phyloP scores from a whole-genome alignment of 2,797 vertebrate species.

The Spizella passerina region DNA sequence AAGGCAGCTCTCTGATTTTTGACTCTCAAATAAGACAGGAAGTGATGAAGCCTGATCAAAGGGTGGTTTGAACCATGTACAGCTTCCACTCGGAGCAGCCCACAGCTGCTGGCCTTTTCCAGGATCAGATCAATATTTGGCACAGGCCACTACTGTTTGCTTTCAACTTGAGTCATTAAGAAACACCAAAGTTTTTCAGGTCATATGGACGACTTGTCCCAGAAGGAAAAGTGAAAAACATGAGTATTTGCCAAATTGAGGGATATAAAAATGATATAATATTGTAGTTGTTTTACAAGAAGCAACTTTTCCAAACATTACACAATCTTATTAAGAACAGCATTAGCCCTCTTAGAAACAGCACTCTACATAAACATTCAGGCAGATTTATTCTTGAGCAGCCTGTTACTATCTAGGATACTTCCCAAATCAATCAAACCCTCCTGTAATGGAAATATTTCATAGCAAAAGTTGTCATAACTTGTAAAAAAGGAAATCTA shows the following conservation, averaged over 20 bases:
- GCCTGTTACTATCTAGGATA: neutral
- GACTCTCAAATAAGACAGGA: neutral
- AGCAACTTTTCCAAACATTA: neutral
- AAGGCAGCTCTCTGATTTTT: neutral
- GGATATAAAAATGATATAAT: neutral
- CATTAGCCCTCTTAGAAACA: neutral
- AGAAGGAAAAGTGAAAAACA: neutral
- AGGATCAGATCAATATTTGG: conserved; percentile 9
- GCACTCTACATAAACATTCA: neutral
- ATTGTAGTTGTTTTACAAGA: neutral
- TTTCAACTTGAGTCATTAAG: neutral
- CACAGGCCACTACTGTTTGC: neutral
- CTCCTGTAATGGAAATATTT: neutral
- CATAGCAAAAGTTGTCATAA: conserved; percentile 4
- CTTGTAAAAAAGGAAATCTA: conserved; percentile 41
- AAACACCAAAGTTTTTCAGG: neutral
- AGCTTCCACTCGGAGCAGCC: neutral
- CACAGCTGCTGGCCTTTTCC: neutral
- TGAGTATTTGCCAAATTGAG: neutral
- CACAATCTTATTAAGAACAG: neutral
- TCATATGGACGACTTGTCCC: neutral
- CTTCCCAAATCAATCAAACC: conserved; percentile 23
- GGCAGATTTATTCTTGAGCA: neutral
- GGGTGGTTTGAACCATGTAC: neutral
- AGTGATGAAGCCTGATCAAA: neutral